phyloP scores from a whole-genome alignment of 2,797 vertebrate species.

The Crocodylus rhombifer region DNA sequence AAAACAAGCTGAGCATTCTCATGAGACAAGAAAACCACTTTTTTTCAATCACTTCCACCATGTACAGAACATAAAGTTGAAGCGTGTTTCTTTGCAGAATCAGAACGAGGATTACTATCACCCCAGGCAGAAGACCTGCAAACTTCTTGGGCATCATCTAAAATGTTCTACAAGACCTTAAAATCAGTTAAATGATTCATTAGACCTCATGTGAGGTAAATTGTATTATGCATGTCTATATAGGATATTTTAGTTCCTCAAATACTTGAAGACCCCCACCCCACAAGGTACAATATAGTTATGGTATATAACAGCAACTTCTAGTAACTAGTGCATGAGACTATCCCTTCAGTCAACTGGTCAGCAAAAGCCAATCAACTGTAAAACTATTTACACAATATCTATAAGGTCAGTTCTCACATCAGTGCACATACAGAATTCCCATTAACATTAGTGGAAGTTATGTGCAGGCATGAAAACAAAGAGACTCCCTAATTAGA shows the following conservation, averaged over 20 bases:
- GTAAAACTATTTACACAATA: conserved; percentile 45
- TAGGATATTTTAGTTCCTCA: not conserved
- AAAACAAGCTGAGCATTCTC: no score
- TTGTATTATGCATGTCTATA: not conserved
- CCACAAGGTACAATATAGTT: not conserved
- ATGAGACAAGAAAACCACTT: no score
- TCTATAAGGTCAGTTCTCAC: conserved; percentile 41
- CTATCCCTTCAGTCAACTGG: conserved; percentile 33
- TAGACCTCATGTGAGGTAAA: not conserved
- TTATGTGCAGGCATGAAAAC: conserved; percentile 25
- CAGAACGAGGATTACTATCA: not conserved
- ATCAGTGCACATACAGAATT: conserved; percentile 57
- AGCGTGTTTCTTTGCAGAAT: not conserved
- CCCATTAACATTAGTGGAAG: conserved; percentile 32
- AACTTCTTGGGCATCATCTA: no score
- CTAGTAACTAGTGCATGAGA: not conserved
- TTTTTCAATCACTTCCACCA: no score
- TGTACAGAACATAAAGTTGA: no score
- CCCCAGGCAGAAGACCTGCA: no score
- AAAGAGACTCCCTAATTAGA: conserved; percentile 48
- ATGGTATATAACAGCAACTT: not conserved
- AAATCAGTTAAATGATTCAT: fast-evolving
- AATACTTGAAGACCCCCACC: not conserved
- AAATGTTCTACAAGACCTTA: not conserved
- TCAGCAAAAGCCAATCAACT: conserved; percentile 13